These are phyloP conservation scores for Calidris pugnax DNA, from an alignment of 2,113 vertebrate species.

Conservation along the genomic window DNA sequence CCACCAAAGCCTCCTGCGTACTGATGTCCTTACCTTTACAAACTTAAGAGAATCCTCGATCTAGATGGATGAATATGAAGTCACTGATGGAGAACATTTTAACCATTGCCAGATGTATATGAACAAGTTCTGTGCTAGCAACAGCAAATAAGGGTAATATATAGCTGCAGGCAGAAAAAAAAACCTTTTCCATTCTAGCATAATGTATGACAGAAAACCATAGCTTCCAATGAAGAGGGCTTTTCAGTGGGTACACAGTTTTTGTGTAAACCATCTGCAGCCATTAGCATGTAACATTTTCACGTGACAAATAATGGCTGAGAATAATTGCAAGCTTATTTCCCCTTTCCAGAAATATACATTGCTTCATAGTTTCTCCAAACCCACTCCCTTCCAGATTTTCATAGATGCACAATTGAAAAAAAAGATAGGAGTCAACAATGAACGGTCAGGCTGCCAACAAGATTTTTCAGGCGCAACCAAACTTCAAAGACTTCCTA, in stretches of 20 bases:
- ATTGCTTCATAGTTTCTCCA: constrained; percentile 10
- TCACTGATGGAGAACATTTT: constrained; percentile 5
- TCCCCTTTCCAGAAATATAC: constrained; percentile 39
- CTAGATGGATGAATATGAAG: background rate
- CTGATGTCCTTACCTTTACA: background rate
- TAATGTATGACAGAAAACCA: background rate
- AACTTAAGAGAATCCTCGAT: background rate
- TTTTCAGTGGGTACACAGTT: background rate
- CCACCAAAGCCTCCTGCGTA: background rate
- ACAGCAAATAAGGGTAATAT: background rate
- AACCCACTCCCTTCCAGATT: constrained; percentile 16
- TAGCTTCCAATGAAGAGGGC: background rate
- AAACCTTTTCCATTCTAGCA: background rate
- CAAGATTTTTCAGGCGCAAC: background rate
- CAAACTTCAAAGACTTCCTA: constrained; percentile 51
- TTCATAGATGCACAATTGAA: constrained; percentile 2
- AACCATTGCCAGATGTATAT: constrained; percentile 1
- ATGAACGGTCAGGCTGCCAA: constrained; percentile 19
- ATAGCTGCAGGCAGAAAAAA: constrained; percentile 23
- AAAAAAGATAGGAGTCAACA: constrained; percentile 14
- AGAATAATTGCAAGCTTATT: constrained; percentile 45
- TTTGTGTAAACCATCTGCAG: constrained; percentile 42
- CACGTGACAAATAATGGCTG: constrained; percentile 30
- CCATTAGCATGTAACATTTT: constrained; percentile 16
- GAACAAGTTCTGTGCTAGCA: background rate